Base-by-base conservation (phyloP, 2,113 vertebrate genomes). In the Ammospiza nelsoni region DNA sequence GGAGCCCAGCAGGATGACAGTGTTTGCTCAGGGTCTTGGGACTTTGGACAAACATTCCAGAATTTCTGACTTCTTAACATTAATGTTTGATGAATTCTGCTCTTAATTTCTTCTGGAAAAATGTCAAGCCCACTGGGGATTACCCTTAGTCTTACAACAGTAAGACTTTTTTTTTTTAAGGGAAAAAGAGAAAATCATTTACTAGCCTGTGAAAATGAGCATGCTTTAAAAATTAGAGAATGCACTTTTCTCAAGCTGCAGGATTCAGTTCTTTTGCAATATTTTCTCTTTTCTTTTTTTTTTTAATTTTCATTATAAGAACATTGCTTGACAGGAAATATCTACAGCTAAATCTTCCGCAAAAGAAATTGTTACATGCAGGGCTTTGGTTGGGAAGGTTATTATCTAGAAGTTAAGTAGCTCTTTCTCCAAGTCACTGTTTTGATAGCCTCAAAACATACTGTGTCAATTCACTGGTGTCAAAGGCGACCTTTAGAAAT, bases 11-110 rank as follows among this genome's bases (percentile, higher is more conserved):
- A 98, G 98, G 97, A 96, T 98, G 97, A 98, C 91, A 96, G 90
- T 95, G 77, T 96, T 98, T 98, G 95, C 97, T 98, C 96, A 97
- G 97, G 97, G 98, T 97, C 97, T 96, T 98, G 98, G 97, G 98
- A 98, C 98, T 95, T 96, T 97, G 98, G 95, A 96, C 97, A 98
- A 98, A 98, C 98, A 98, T 98, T 98, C 98, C 98, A 98, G 94
- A 97, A 97, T 98, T 98, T 98, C 97, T 98, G 96, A 98, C 96
- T 98, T 97, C 97, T 98, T 98, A 98, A 97, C 98, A 98, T 97
- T 98, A 97, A 97, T 97, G 97, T 97, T 97, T 98, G 97, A 98
- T 98, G 95, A 97, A 98, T 98, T 98, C 95, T 97, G 95, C 97
- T 97, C 95, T 98, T 98, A 98, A 98, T 98, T 97, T 98, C 95